Base-by-base conservation (phyloP, 2,113 vertebrate species). In the Ceyx margarethae region DNA sequence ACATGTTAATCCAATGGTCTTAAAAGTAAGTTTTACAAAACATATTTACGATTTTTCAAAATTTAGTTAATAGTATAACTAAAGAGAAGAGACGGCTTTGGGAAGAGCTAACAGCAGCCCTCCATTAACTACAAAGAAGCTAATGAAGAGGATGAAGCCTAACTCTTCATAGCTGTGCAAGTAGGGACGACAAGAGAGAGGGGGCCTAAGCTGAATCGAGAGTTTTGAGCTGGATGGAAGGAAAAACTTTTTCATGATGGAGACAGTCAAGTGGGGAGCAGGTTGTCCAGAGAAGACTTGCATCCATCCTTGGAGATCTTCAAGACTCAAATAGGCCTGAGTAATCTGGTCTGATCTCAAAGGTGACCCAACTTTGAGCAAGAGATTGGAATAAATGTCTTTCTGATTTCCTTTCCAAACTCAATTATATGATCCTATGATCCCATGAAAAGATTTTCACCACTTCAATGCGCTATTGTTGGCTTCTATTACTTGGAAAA, bases 1-100 rank as follows among this genome's bases (percentile, higher is more conserved):
- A 45, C 26, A 67, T 67, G 43, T 37, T 93, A 90, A 92, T 78
- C 25, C 48, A 84, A 64, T 78, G n/a, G 72, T 78, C 89, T 95
- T 20, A 72, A 84, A 93, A 72, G 26, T 65, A 65, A 90, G 43
- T 26, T 57, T 95, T 89, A 81, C 18, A 2, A 2, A 81, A 75
- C 11, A 1, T 74, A 67, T 53, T 88, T 86, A 58, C 8, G 78
- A 89, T 48, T 78, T 78, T 89, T 33, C 54, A 71, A 81, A 87
- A 83, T 74, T 51, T 17, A 64, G 7, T 51, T 81, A 81, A 67
- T 60, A 26, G 7, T 21, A 53, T 53, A 17, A 37, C 37, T 37
- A 10, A 37, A 37, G 37, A 80, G 42, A 76, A 62, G 10, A 1
- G 4, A 60, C 0, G 0, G 5, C 23, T 73, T 17, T 58, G 31